Conservation (phyloP, 1,140 invertebrate genomes). For the Trichomalopsis sarcophagae region DNA sequence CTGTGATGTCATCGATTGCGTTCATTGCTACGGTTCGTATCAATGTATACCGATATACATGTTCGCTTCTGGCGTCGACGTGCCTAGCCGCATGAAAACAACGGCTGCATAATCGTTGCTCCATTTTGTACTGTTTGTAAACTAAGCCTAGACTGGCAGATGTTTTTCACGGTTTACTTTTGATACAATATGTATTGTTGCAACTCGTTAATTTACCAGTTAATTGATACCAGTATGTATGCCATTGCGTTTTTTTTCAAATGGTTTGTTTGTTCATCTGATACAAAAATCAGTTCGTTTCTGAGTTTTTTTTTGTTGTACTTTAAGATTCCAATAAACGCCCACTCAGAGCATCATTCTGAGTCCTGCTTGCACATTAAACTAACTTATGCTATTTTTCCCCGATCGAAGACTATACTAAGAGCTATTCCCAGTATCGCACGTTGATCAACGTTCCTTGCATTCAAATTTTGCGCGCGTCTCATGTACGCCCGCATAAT, state of each 20-base stretch:
- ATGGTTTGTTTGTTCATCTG: background rate
- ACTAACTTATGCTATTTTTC: too few relatives aligned
- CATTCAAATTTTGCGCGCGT: too few relatives aligned
- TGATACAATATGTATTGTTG: background rate
- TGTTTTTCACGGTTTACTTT: background rate
- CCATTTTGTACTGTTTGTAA: constrained; percentile 30
- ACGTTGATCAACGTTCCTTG: too few relatives aligned
- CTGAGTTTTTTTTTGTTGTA: too few relatives aligned
- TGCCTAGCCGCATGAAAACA: background rate
- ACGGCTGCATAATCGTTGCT: background rate
- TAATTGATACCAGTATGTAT: background rate
- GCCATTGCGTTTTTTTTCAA: too few relatives aligned
- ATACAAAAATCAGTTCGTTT: too few relatives aligned
- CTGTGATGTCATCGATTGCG: constrained; percentile 28
- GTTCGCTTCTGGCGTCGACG: background rate
- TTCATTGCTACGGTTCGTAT: background rate
- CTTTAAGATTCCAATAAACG: too few relatives aligned
- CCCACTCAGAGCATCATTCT: too few relatives aligned
- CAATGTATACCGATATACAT: background rate
- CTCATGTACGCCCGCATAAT: too few relatives aligned
- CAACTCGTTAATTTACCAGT: background rate
- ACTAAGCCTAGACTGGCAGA: background rate
- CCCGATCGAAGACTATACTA: too few relatives aligned
- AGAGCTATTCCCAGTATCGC: too few relatives aligned
- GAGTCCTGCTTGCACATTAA: too few relatives aligned